Evolutionary conservation across 2,113 vertebrate genomes (phyloP).

Genomic region (Ia io): DNA sequence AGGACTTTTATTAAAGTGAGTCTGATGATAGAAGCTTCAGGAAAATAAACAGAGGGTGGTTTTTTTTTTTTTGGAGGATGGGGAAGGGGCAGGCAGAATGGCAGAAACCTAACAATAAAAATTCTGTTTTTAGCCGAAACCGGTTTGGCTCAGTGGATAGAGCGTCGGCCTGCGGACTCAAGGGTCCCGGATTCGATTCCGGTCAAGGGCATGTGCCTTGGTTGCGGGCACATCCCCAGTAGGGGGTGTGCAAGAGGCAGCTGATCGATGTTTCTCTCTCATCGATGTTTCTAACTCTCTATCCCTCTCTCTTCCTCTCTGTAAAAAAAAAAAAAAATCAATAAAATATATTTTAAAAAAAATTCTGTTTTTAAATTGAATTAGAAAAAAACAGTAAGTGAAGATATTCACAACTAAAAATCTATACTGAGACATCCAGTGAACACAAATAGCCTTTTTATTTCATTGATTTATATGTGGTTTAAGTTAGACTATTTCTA

Average conservation of each 20-base stretch:
- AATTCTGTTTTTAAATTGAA: slow-evolving; percentile 46
- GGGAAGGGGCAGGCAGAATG: background rate
- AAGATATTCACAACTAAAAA: slow-evolving; percentile 40
- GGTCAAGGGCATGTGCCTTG: too few relatives aligned
- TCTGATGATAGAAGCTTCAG: slow-evolving; percentile 52
- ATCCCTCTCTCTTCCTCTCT: too few relatives aligned
- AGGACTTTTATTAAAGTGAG: slow-evolving; percentile 53
- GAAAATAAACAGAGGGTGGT: slow-evolving; percentile 43
- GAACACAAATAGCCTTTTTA: slow-evolving; percentile 49
- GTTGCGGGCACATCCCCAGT: too few relatives aligned
- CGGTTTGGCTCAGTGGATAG: too few relatives aligned
- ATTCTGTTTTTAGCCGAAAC: slow-evolving; percentile 39
- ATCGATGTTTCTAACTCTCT: too few relatives aligned
- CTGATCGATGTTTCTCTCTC: too few relatives aligned
- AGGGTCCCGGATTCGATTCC: too few relatives aligned
- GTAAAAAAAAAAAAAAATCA: too few relatives aligned
- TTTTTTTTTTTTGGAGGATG: background rate
- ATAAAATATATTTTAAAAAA: too few relatives aligned
- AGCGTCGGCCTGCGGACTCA: too few relatives aligned
- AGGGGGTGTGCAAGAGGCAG: too few relatives aligned
- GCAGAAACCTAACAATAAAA: slow-evolving; percentile 55
- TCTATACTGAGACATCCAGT: background rate
- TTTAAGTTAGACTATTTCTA: background rate
- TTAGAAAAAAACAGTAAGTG: slow-evolving; percentile 45
- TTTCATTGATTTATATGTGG: slow-evolving; percentile 19